Base-by-base conservation (phyloP, 2,113 vertebrate genomes). In the Alaudala cheleensis region DNA sequence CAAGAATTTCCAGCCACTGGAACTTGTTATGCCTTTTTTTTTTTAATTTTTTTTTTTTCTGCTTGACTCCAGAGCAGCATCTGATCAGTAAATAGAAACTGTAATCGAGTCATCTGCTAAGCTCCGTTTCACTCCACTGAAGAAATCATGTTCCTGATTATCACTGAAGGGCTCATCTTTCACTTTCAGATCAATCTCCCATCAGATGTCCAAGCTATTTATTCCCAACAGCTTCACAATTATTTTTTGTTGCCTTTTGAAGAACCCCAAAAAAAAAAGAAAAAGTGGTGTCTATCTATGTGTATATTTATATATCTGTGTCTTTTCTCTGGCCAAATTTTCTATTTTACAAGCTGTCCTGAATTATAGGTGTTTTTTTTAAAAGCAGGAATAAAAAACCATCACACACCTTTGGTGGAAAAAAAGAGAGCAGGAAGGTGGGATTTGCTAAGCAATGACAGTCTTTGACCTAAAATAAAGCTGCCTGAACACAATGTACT, bases 61-160 rank as follows among this genome's bases (percentile, higher is more conserved):
- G 0, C 17, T 57, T 71, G 21, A 62, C 53, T 90, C 44, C 31
- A 42, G 78, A 95, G 47, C 78, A 86, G 73, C 47, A 81, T 78
- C 69, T 90, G 90, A 62, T 76, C 67, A 82, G 76, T 65, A 92
- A 96, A 92, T 93, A 88, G 77, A 88, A 77, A 34, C 42, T 92
- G 47, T 47, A 88, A 83, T 90, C 82, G 66, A 54, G 39, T 90
- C 26, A 53, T 82, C 74, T 67, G 53, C 54, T 76, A 61, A 69
- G 20, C 42, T 80, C 14, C 0, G 0, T 88, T 86, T 85, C 64
- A 51, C 80, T 86, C 66, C 42, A 14, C 72, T 86, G 29, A 77
- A 81, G 71, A 88, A 92, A 92, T 88, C 37, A 53, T 42, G 62
- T 42, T 90, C 13, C 58, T 61, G 49, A 60, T 73, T 53, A 21